These are phyloP conservation scores for Drosophila nigritarsus DNA, from an alignment of 2,888 invertebrate genomes.

Conservation along the genomic window DNA sequence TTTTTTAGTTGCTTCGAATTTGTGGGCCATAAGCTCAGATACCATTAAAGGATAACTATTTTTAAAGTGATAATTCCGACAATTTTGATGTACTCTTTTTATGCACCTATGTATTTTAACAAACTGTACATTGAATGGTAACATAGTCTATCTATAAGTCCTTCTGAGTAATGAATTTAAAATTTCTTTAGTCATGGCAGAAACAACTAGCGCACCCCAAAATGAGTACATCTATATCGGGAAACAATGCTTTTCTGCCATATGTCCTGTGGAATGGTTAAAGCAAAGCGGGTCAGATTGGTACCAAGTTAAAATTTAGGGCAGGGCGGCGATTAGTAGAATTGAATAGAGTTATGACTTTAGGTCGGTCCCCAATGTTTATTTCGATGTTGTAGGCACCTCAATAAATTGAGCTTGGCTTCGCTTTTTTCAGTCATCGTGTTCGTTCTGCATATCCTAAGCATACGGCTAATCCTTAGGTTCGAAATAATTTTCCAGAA, in stretches of 20 bases:
- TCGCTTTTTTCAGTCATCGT: neutral
- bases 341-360: neutral
- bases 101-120: neutral
- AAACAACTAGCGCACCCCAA: neutral
- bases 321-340: neutral
- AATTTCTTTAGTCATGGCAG: neutral
- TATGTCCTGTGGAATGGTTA: neutral
- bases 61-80: neutral
- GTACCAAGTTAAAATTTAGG: neutral
- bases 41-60: neutral
- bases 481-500: slow-evolving; percentile 9
- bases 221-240: neutral
- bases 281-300: neutral
- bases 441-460: neutral
- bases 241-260: neutral
- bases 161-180: neutral
- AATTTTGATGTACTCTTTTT: neutral
- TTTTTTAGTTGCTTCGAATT: no score
- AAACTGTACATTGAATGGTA: neutral
- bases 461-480: slow-evolving; percentile 15
- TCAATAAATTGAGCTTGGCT: neutral
- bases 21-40: neutral
- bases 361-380: neutral
- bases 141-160: neutral
- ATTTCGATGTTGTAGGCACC: neutral